phyloP scores from a whole-genome alignment of 2,797 vertebrate genomes.

The Diplodus puntazzo region DNA sequence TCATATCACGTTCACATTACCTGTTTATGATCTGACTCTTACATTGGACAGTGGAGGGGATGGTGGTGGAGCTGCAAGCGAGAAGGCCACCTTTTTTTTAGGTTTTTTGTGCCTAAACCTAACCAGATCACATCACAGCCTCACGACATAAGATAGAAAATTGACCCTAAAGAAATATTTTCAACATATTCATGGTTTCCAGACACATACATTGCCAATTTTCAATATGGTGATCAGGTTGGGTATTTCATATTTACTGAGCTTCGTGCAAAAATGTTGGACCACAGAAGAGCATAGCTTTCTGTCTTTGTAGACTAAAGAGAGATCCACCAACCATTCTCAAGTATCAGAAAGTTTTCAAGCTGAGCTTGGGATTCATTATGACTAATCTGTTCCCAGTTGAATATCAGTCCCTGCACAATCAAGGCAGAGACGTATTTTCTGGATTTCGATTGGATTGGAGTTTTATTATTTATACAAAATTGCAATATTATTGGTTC shows the following conservation, averaged over 20 bases:
- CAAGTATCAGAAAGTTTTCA: constrained; percentile 56
- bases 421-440: constrained; percentile 40
- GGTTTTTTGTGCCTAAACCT: no score
- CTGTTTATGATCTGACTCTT: no score
- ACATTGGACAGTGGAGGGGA: no score
- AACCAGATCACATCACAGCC: no score
- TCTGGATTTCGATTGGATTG: constrained; percentile 23
- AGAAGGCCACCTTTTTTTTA: no score
- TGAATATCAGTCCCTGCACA: constrained; percentile 62
- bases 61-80: no score
- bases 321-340: constrained; percentile 33
- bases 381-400: constrained; percentile 53
- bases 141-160: no score
- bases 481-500: constrained; percentile 60
- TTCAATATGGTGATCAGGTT: no score
- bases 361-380: constrained; percentile 51
- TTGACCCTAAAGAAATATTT: no score
- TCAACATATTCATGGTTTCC: no score
- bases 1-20: no score
- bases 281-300: background rate
- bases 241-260: background rate
- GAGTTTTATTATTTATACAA: background rate
- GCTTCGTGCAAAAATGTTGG: background rate
- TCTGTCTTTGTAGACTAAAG: constrained; percentile 18
- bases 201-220: no score